These are phyloP conservation scores for Galeopsomyia nigrocyanea DNA, from an alignment of 2,888 invertebrate genomes.

Conservation along the genomic window DNA sequence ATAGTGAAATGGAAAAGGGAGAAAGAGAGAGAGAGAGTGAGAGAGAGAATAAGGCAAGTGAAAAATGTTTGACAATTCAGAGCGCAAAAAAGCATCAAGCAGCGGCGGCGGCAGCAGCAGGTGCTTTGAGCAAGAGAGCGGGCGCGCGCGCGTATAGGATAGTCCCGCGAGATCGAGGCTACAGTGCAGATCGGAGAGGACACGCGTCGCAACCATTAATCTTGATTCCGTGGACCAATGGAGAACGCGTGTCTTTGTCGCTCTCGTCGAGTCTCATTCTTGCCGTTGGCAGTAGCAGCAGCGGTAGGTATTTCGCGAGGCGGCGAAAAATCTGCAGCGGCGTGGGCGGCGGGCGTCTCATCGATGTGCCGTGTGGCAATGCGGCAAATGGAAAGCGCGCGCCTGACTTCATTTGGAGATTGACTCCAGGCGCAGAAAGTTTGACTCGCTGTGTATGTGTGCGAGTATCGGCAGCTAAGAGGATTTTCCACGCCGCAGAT, in stretches of 20 bases:
- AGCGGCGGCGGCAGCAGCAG: no score
- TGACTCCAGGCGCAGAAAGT: slow-evolving; percentile 25
- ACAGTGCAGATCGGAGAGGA: slow-evolving; percentile 41
- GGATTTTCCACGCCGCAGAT: slow-evolving; percentile 37
- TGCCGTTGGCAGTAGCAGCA: no score
- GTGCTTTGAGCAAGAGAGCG: background rate
- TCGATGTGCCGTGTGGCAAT: slow-evolving; percentile 37
- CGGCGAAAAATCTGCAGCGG: no score
- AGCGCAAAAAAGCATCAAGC: slow-evolving; percentile 42
- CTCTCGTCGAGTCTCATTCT: slow-evolving; percentile 40
- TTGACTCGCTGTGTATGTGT: slow-evolving; percentile 21
- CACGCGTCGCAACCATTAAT: slow-evolving; percentile 60
- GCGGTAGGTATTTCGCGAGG: no score
- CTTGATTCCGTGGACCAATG: slow-evolving; percentile 58
- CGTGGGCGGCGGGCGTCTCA: slow-evolving; percentile 21
- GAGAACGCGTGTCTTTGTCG: slow-evolving; percentile 50
- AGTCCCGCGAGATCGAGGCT: slow-evolving; percentile 48
- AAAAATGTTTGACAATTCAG: slow-evolving; percentile 39
- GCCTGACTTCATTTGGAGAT: slow-evolving; percentile 37
- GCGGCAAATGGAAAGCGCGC: slow-evolving; percentile 40
- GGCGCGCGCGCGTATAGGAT: slow-evolving; percentile 44
- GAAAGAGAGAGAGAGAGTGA: slow-evolving; percentile 15
- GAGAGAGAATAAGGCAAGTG: background rate
- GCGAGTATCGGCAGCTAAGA: slow-evolving; percentile 30
- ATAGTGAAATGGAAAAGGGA: slow-evolving; percentile 3